A percentile compares a stretch with the other conserved stretches of the same genome.
Conservation (phyloP, 2,113 vertebrate species). For the Podilymbus podiceps region DNA sequence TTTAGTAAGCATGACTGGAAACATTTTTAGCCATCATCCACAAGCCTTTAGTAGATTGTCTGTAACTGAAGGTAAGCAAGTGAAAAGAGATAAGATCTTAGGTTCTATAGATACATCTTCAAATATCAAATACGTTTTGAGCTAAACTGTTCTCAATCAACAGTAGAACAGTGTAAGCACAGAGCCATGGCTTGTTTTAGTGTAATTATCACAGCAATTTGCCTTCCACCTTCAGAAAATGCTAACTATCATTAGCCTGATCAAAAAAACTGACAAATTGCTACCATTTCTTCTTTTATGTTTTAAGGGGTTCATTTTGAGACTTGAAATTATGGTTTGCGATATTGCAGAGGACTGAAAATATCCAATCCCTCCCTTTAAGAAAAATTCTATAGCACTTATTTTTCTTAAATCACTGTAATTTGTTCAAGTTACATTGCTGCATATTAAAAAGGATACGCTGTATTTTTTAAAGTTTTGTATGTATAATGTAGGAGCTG, state of each 20-base stretch:
- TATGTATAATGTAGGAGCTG: conserved; percentile 14
- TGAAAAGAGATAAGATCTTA: not conserved
- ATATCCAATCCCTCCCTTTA: conserved; percentile 39
- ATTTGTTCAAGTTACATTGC: conserved; percentile 53
- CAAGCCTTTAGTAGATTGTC: not conserved
- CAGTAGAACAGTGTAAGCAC: not conserved
- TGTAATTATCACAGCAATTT: conserved; percentile 63
- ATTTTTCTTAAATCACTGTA: conserved; percentile 60
- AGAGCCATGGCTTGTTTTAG: conserved; percentile 50
- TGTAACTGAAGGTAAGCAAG: not conserved
- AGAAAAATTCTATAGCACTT: conserved; percentile 14
- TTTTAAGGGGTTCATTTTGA: conserved; percentile 50
- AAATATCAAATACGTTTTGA: not conserved
- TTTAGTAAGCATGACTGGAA: not conserved
- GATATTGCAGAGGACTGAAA: conserved; percentile 47
- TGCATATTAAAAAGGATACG: conserved; percentile 45
- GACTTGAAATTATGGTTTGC: conserved; percentile 57
- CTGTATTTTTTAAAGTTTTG: conserved; percentile 34
- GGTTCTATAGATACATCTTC: not conserved
- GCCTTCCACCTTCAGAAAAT: conserved; percentile 58
- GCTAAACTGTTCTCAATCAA: not conserved
- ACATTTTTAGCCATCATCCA: not conserved
- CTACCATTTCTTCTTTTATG: conserved; percentile 41
- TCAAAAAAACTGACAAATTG: conserved; percentile 65
- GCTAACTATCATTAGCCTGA: conserved; percentile 58